Base-by-base conservation (phyloP, 1,140 invertebrate genomes). In the Bathynomus jamesi region DNA sequence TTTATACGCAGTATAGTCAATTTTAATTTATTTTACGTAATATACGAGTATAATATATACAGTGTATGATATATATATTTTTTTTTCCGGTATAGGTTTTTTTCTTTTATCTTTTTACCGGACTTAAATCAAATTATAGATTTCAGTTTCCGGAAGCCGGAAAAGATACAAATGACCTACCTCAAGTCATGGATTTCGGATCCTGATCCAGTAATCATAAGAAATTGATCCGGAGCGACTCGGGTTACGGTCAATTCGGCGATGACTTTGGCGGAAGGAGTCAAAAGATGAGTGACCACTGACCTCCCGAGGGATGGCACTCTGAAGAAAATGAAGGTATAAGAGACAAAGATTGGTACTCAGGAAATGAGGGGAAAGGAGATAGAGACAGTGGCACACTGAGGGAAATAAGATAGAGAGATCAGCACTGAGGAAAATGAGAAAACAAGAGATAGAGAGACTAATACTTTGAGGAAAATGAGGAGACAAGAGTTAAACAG, bases 171-270 rank as follows among this genome's bases (percentile, higher is more conserved):
- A 31, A 24, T n/a, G 0, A 21, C 67, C 17, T 69, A 82, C 81
- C 82, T 82, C n/a, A 83, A 73, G 71, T 83, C 82, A 73, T 83
- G 82, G 2, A 81, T 61, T 69, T 83, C 82, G 1, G 79, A 80
- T 17, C 81, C 81, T 11, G 79, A 78, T 1, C 82, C 82, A n/a
- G 82, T 83, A 28, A 83, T 69, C 40, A 81, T 71, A 24, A 83
- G 78, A 76, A 80, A 83, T 21, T 70, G 53, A 28, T 75, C 40
- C 3, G 70, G 68, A 3, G 60, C 31, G 3, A 70, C 73, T 28
- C 71, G 46, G 0, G 82, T 81, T 3, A 83, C 75, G n/a, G 82
- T 83, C 1, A 82, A 69, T 53, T 83, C 82, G 29, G 80, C 80
- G 71, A 81, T 82, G 0, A 83, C 79, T 10, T 69, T 74, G 2